Base-by-base conservation (phyloP, 2,113 vertebrate species). In the Sciurus niger region DNA sequence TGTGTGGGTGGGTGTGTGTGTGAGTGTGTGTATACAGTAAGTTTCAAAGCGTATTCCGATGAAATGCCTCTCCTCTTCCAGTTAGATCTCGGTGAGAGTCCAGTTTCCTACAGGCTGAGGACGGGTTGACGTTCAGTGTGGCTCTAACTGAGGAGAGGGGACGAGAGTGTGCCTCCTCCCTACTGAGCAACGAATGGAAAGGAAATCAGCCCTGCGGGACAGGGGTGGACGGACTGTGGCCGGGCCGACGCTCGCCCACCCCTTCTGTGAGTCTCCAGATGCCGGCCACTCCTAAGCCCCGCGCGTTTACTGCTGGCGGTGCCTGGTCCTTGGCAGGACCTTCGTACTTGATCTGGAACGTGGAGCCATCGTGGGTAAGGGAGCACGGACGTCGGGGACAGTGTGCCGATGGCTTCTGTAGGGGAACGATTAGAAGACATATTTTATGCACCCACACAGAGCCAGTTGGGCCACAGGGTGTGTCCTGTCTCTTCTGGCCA, bases 381-480 rank as follows among this genome's bases (percentile, higher is more conserved):
- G 30, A 0, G 8, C 4, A 0, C 43, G 4, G 6, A 6, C 9
- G 10, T 4, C 7, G 10, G 17, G 17, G 24, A 25, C 93, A 24
- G 2, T n/a, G 24, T 8, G 46, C 14, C n/a, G 16, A 14, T 2
- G 0, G 43, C 1, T 16, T 8, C 8, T 9, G 10, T n/a, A 40
- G 12, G 34, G 1, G 4, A 11, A 46, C 0, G 1, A 34, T 37
- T 32, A 34, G 72, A 48, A 80, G 88, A 30, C 22, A 24, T 7
- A 18, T 6, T 18, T n/a, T 8, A 3, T 2, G 28, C 72, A 28
- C 51, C 34, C 24, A 0, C 0, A 5, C 30, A 8, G 24, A 2
- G 9, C 48, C 0, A 4, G 32, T 0, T 65, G 48, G 51, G 17
- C 53, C 46, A 10, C 14, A 14, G 74, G 8, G 51, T 3, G 65